Conservation (phyloP, 2,888 invertebrate genomes). For the Heliothis peltigera region DNA sequence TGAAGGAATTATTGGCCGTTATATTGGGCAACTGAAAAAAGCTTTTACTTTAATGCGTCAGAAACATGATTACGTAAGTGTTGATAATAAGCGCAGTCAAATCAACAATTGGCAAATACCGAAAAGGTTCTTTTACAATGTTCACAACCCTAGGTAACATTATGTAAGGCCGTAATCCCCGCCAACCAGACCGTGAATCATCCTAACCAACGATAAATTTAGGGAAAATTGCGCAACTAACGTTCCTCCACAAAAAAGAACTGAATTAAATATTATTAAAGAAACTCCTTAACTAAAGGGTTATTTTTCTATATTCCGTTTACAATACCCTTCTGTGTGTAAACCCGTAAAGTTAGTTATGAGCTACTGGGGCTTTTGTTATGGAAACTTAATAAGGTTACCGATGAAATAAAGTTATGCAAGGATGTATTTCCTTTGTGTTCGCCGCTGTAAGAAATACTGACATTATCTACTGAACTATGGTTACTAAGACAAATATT, state of each 20-base stretch:
- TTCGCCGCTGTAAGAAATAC: slow-evolving; percentile 1
- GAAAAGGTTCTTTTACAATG: slow-evolving; percentile 46
- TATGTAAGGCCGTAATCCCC: slow-evolving; percentile 39
- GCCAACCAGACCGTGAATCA: slow-evolving; percentile 55
- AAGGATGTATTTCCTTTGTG: slow-evolving; percentile 6
- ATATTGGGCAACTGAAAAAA: slow-evolving; percentile 21
- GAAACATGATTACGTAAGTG: slow-evolving; percentile 43
- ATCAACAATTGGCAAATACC: slow-evolving; percentile 50
- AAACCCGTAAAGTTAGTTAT: slow-evolving; percentile 31
- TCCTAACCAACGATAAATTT: slow-evolving; percentile 53
- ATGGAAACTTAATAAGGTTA: slow-evolving; percentile 27
- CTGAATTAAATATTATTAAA: slow-evolving; percentile 46
- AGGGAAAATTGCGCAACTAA: slow-evolving; percentile 46
- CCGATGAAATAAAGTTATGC: slow-evolving; percentile 20
- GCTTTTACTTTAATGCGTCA: slow-evolving; percentile 27
- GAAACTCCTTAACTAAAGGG: slow-evolving; percentile 26
- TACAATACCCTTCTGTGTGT: slow-evolving; percentile 45
- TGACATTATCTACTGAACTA: neutral
- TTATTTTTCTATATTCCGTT: slow-evolving; percentile 31
- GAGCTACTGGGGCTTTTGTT: slow-evolving; percentile 35
- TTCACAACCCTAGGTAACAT: slow-evolving; percentile 36
- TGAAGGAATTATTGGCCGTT: neutral
- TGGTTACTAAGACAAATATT: neutral
- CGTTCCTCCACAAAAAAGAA: slow-evolving; percentile 30
- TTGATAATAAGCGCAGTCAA: slow-evolving; percentile 31